Conservation (phyloP, 2,113 vertebrate species). For the Talpa occidentalis region DNA sequence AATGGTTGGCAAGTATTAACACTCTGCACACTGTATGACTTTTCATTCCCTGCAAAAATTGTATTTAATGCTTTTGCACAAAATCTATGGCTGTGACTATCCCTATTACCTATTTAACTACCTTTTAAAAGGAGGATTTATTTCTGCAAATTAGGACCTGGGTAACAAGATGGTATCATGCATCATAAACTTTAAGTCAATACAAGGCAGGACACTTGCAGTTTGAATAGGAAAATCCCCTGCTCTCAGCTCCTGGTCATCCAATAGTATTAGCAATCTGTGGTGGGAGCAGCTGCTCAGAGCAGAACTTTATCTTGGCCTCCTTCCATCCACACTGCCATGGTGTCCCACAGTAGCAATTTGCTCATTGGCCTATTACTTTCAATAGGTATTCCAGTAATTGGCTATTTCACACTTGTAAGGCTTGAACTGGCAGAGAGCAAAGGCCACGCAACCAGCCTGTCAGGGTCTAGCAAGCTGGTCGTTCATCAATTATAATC, state of each 20-base stretch:
- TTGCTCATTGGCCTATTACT: constrained; percentile 97
- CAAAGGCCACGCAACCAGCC: constrained; percentile 95
- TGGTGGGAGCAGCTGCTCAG: constrained; percentile 89
- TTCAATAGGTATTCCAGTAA: constrained; percentile 94
- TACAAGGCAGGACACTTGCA: constrained; percentile 89
- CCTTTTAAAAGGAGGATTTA: constrained; percentile 97
- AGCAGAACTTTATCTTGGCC: constrained; percentile 92
- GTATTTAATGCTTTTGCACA: constrained; percentile 94
- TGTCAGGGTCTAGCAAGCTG: constrained; percentile 91
- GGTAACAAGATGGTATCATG: constrained; percentile 95
- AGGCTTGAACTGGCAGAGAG: constrained; percentile 96
- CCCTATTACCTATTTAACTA: constrained; percentile 97
- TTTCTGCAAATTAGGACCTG: constrained; percentile 94
- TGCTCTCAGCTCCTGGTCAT: constrained; percentile 82
- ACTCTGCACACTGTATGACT: constrained; percentile 90
- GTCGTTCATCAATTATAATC: constrained; percentile 98
- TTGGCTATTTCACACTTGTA: constrained; percentile 99
- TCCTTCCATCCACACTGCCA: constrained; percentile 86
- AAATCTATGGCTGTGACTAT: constrained; percentile 91
- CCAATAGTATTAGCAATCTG: constrained; percentile 80
- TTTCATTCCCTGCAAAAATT: constrained; percentile 93
- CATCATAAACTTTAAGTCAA: constrained; percentile 99
- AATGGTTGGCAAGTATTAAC: constrained; percentile 93
- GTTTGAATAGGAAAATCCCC: constrained; percentile 88
- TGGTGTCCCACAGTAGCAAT: constrained; percentile 93